These are phyloP conservation scores for Neosilurus hyrtlii DNA, from an alignment of 2,797 vertebrate genomes.

Conservation along the genomic window DNA sequence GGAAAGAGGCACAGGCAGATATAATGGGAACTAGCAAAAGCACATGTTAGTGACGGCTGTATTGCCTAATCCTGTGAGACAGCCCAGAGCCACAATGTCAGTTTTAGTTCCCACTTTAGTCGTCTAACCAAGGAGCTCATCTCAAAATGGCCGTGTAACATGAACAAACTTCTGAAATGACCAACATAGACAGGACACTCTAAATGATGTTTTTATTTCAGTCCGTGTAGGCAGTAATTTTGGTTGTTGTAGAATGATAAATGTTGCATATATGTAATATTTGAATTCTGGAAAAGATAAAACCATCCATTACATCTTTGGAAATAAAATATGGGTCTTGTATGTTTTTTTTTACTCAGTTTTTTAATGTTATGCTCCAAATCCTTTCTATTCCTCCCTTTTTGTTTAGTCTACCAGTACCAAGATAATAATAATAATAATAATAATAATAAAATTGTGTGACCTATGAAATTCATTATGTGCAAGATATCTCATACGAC, in stretches of 20 bases:
- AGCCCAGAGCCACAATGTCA: constrained; percentile 79
- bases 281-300: constrained; percentile 23
- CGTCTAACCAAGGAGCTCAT: constrained; percentile 67
- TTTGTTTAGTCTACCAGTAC: not conserved
- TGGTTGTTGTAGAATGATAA: constrained; percentile 30
- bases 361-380: not conserved
- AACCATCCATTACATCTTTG: not conserved
- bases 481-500: not conserved
- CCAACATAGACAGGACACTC: constrained; percentile 55
- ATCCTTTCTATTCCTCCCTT: not conserved
- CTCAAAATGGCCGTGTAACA: constrained; percentile 70
- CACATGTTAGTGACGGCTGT: constrained; percentile 78
- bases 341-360: not conserved
- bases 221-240: constrained; percentile 21
- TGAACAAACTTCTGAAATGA: constrained; percentile 63
- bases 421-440: not conserved
- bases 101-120: constrained; percentile 72
- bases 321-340: not conserved
- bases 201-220: constrained; percentile 41
- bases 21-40: constrained; percentile 75
- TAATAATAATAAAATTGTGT: not conserved
- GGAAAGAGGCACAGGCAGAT: constrained; percentile 80
- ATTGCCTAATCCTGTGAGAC: constrained; percentile 80
- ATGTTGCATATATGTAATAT: constrained; percentile 19
- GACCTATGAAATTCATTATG: not conserved